Base-by-base conservation (phyloP, 2,888 invertebrate genomes). In the Drosophila stalkeri region DNA sequence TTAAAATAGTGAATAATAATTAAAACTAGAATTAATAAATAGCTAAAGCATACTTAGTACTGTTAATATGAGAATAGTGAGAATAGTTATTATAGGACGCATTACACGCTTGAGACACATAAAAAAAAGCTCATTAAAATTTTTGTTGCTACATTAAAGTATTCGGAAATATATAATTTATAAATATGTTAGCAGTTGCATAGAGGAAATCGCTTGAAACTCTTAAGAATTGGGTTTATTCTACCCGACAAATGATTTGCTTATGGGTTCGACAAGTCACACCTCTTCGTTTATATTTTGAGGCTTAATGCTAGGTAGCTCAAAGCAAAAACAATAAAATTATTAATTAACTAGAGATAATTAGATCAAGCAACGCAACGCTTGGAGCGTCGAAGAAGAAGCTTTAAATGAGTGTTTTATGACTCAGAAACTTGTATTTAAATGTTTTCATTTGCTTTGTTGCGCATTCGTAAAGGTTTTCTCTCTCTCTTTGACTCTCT, bases 351-450 rank as follows among this genome's bases (percentile, higher is more conserved):
- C 31, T 49, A n/a, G 11, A 11, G 31, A 31, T 31, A 49, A 49
- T 49, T 49, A 11, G 31, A 27, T 47, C 4, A 16, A 8, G 43
- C 11, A 18, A 9, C 43, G 7, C 27, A 27, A 18, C 18, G 18
- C 43, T 3, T 43, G 43, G 16, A 39, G n/a, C 41, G 41, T 3
- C 9, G 18, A 43, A n/a, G 18, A 43, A n/a, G 11, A 20, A 12
- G 20, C 44, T 20, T 14, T 6, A 37, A 14, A 37, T 37, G 37
- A 16, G n/a, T 43, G 43, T 18, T 27, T 11, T 5, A 49, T 49
- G 49, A 49, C 9, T 49, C 49, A 49, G 2, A 49, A 49, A 49
- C 49, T 31, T 6, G 49, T 49, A 49, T 49, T 49, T 16, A 27
- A 49, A 31, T 49, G n/a, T 27, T 47, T 47, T 47, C 16, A 27